phyloP scores from a whole-genome alignment of 2,888 invertebrate genomes.

The Balanococcus diminutus region DNA sequence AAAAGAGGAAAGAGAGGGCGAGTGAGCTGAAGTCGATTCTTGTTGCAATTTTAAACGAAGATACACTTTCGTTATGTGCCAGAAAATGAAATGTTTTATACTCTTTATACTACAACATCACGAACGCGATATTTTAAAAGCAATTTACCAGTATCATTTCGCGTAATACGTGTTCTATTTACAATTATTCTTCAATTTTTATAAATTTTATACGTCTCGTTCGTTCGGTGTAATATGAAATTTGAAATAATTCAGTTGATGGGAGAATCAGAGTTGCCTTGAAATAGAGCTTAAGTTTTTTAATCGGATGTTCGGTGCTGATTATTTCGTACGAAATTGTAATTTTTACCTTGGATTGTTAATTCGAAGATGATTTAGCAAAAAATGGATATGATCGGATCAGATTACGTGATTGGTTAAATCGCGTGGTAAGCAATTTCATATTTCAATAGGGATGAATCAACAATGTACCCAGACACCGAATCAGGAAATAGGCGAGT shows the following conservation, averaged over 20 bases:
- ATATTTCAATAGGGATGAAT: not conserved
- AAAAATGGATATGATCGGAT: too few species aligned
- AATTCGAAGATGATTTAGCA: too few species aligned
- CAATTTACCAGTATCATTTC: constrained; percentile 21
- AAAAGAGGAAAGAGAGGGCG: not conserved
- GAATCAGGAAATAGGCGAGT: too few species aligned
- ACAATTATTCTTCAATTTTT: not conserved
- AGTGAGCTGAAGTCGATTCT: not conserved
- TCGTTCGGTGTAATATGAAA: not conserved
- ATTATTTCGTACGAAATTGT: too few species aligned
- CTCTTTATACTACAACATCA: not conserved
- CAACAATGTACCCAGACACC: not conserved
- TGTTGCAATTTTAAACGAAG: constrained; percentile 25
- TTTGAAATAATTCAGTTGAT: not conserved
- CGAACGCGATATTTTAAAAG: constrained; percentile 14
- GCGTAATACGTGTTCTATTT: not conserved
- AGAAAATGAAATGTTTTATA: constrained; percentile 24
- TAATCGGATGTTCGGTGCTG: not conserved
- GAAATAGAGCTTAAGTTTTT: too few species aligned
- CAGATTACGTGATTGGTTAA: not conserved
- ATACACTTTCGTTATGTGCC: constrained; percentile 33
- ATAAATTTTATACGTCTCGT: not conserved
- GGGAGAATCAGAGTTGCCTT: too few species aligned
- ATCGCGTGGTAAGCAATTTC: not conserved
- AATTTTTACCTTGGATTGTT: too few species aligned